Base-by-base conservation (phyloP, 2,113 vertebrate genomes). In the Toxotes jaculatrix region DNA sequence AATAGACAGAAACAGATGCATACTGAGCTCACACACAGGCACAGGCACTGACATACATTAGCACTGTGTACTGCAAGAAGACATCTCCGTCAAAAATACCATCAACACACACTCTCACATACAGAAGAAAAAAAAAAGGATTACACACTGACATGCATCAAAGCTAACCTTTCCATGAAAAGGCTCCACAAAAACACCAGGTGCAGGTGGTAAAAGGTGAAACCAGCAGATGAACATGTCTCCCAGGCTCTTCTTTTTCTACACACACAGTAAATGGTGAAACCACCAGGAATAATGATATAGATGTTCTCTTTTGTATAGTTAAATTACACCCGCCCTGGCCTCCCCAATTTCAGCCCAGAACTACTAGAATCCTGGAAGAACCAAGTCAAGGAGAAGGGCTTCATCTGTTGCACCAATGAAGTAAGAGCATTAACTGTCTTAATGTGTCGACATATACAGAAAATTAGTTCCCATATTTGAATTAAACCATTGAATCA, bases 291-390 rank as follows among this genome's bases (percentile, higher is more conserved):
- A 63, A 70, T 45, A 49, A 45, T 81, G 9, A 72, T 57, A 27
- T 14, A 19, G 45, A 13, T 66, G 3, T 53, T 75, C 13, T 80
- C 19, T 76, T 93, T 91, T 87, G 6, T 43, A 45, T 93, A 99
- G 98, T 95, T 99, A 77, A 99, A 99, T 92, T 99, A 99, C 90
- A 98, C 98, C 4, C 96, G 98, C 0, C 98, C 98, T 0, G 98
- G 98, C 32, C 97, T 99, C 65, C 98, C 98, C n/a, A 97, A 95
- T 62, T 97, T 98, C 88, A 98, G 95, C 84, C 96, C 97, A 0
- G 95, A 96, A 90, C 95, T 97, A 40, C 86, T 99, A 80, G 97
- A 99, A 83, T 92, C 89, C 1, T 99, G 98, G 98, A 99, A 99
- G 95, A 97, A 94, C 0, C 96, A 97, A 88, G 98, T 99, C 85